These are phyloP conservation scores for Psilopsiagon aurifrons DNA, from an alignment of 2,113 vertebrate genomes.

Conservation along the genomic window DNA sequence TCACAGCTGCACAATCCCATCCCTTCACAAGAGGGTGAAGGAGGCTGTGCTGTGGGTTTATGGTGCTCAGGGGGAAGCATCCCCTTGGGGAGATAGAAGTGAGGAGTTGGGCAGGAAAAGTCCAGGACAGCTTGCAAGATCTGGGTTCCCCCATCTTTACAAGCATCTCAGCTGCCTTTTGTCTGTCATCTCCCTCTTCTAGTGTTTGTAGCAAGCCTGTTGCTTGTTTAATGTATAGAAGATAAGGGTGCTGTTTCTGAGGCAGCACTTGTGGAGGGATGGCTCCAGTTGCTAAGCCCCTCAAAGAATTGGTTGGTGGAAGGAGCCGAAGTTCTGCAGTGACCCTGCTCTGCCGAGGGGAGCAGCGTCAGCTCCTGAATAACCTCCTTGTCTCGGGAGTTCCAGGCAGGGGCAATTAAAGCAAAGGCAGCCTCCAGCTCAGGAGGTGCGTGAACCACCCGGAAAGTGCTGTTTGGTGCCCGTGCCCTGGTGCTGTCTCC, in stretches of 20 bases:
- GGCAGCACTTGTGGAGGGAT: not conserved
- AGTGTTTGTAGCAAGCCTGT: not conserved
- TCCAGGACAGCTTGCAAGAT: not conserved
- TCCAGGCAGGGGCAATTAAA: not conserved
- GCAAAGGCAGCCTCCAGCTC: not conserved
- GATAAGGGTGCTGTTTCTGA: not conserved
- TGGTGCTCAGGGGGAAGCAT: rapidly evolving
- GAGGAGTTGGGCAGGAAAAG: not conserved
- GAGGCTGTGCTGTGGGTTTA: not conserved
- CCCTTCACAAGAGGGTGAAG: not conserved
- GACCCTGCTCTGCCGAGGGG: not conserved
- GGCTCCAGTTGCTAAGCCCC: not conserved
- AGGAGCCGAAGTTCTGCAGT: not conserved
- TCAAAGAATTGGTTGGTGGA: not conserved
- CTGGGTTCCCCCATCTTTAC: not conserved
- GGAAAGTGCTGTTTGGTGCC: not conserved
- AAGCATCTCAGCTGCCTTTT: not conserved
- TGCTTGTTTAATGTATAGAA: not conserved
- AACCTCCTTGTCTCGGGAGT: not conserved
- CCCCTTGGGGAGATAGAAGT: not conserved
- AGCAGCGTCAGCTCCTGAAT: not conserved
- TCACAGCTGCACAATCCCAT: not conserved
- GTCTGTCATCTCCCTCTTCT: not conserved
- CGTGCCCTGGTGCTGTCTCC: not conserved
- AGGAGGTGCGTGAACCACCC: rapidly evolving